Evolutionary conservation across 2,113 vertebrate species (phyloP).

Genomic region (Pteronura brasiliensis): DNA sequence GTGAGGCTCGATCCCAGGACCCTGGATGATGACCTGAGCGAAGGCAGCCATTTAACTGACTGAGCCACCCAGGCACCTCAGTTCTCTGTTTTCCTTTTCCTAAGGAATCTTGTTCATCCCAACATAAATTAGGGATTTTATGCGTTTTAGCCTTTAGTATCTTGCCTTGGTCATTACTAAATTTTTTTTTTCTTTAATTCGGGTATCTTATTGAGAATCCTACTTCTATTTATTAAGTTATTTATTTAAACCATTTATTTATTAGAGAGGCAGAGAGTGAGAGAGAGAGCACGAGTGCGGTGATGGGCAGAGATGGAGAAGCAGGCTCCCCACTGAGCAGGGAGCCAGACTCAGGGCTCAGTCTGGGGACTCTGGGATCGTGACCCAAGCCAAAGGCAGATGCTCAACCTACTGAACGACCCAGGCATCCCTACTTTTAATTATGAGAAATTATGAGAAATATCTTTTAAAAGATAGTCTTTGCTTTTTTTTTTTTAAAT

Average conservation of each 20-base stretch:
- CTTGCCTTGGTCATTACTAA: neutral
- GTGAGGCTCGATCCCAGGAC: too few relatives aligned
- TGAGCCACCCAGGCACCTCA: too few relatives aligned
- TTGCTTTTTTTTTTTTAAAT: neutral
- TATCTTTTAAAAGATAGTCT: neutral
- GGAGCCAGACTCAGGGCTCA: neutral
- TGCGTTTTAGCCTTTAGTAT: neutral
- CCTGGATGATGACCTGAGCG: too few relatives aligned
- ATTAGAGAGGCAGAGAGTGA: too few relatives aligned
- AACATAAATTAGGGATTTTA: neutral
- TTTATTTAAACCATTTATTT: too few relatives aligned
- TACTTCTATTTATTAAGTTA: neutral
- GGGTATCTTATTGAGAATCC: neutral
- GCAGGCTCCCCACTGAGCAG: too few relatives aligned
- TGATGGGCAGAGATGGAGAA: too few relatives aligned
- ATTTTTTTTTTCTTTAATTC: neutral
- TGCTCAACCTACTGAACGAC: neutral
- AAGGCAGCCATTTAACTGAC: too few relatives aligned
- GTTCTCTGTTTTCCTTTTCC: neutral
- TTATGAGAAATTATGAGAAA: conserved; percentile 2
- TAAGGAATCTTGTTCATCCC: neutral
- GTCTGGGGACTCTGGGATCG: neutral
- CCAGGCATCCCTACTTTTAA: neutral
- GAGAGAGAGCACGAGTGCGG: too few relatives aligned
- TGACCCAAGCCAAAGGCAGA: neutral